Percentiles rank a stretch among this genome's conserved stretches.
Conservation (phyloP, 1,140 invertebrate species). For the Propsilocerus akamusi region DNA sequence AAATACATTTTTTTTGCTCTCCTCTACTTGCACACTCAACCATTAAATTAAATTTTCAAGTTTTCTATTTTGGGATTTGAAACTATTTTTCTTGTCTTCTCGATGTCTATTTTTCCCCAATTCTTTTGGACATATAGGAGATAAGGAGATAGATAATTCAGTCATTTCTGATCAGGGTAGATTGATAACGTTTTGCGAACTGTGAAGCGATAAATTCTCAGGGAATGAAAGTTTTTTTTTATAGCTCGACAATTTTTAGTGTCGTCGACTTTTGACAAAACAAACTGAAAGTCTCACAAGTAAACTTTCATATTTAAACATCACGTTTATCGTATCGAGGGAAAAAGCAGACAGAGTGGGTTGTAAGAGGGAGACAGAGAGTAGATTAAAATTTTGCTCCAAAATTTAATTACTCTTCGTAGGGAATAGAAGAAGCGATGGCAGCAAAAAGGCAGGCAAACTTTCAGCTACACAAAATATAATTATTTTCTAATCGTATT, state of each 20-base stretch:
- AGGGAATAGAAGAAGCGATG: not conserved
- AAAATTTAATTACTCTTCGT: not conserved
- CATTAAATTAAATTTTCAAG: slow-evolving; percentile 2
- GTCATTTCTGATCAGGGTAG: no score
- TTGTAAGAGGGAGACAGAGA: not conserved
- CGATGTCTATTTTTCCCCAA: not conserved
- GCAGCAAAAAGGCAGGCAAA: not conserved
- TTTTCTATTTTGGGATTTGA: slow-evolving; percentile 2
- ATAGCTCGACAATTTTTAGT: no score
- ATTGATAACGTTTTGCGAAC: no score
- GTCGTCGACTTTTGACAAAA: no score
- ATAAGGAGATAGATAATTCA: no score
- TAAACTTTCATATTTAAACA: no score
- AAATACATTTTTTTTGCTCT: slow-evolving; percentile 1
- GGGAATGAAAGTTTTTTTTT: no score
- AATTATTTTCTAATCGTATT: slow-evolving; percentile 4
- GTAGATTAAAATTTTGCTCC: not conserved
- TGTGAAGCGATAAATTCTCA: no score
- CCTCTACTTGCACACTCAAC: slow-evolving; percentile 2
- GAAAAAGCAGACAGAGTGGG: not conserved
- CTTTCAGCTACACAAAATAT: no score
- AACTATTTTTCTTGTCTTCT: not conserved
- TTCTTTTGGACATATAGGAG: no score
- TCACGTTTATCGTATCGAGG: no score
- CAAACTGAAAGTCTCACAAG: no score